Evolutionary conservation across 2,113 vertebrate species (phyloP).

Genomic region (Pelobates fuscus): DNA sequence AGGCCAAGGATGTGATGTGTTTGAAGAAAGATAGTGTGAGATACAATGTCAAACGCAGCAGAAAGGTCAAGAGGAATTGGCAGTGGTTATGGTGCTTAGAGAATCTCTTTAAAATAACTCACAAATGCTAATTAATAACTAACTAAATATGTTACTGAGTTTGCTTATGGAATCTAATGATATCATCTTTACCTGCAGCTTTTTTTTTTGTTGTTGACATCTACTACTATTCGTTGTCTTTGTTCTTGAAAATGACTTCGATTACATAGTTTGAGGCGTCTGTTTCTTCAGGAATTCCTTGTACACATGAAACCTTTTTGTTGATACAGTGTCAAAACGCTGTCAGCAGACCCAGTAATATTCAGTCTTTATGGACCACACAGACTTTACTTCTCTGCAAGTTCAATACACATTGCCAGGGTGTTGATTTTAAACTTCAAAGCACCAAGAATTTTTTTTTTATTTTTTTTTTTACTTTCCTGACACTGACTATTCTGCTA

Average conservation of each 20-base stretch:
- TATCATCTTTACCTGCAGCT: constrained; percentile 32
- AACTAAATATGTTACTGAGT: background rate
- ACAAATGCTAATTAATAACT: too few relatives aligned
- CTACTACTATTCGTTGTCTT: constrained; percentile 26
- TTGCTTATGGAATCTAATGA: background rate
- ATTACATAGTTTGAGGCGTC: constrained; percentile 39
- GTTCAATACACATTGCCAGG: constrained; percentile 17
- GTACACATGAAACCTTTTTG: constrained; percentile 44
- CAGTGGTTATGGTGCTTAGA: too few relatives aligned
- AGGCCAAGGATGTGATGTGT: too few relatives aligned
- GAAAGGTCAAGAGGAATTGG: too few relatives aligned
- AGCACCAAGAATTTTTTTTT: constrained; percentile 14
- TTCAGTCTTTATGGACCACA: constrained; percentile 39
- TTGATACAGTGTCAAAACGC: constrained; percentile 38
- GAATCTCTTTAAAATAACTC: too few relatives aligned
- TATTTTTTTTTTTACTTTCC: constrained; percentile 36
- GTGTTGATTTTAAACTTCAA: constrained; percentile 46
- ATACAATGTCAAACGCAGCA: too few relatives aligned
- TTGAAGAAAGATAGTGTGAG: too few relatives aligned
- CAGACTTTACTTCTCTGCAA: constrained; percentile 37
- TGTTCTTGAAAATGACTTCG: constrained; percentile 32
- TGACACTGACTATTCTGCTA: constrained; percentile 29
- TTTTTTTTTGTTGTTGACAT: constrained; percentile 21
- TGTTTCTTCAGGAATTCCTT: constrained; percentile 35
- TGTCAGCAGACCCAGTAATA: constrained; percentile 42